These are phyloP conservation scores for Peromyscus maniculatus DNA, from an alignment of 2,113 vertebrate species.

Conservation along the genomic window DNA sequence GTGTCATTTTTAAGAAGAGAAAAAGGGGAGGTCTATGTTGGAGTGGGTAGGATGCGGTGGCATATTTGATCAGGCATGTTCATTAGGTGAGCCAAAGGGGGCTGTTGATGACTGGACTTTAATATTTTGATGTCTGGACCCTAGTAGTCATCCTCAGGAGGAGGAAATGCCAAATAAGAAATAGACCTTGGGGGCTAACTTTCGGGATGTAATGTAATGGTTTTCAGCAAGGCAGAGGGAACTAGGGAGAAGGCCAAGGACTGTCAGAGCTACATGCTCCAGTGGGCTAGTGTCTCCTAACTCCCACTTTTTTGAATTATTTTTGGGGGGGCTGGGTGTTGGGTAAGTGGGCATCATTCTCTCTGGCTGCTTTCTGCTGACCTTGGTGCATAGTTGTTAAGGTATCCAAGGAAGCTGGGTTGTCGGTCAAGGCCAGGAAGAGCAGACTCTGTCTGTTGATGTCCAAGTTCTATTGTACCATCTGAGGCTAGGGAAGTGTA, in stretches of 20 bases:
- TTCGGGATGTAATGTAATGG: not conserved
- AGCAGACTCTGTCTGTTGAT: not conserved
- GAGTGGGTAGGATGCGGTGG: not conserved
- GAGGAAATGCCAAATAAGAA: not conserved
- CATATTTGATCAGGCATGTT: not conserved
- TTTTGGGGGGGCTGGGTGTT: not conserved
- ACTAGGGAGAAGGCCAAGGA: not conserved
- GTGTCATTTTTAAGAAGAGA: not conserved
- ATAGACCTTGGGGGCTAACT: not conserved
- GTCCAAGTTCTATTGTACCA: not conserved
- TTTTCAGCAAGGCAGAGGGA: not conserved
- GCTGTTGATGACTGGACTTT: not conserved
- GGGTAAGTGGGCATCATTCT: not conserved
- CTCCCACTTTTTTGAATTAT: not conserved
- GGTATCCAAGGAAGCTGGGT: not conserved
- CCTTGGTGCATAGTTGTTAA: not conserved
- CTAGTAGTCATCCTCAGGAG: not conserved
- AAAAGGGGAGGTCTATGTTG: not conserved
- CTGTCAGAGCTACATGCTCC: not conserved
- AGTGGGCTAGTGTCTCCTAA: not conserved
- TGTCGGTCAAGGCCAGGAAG: not conserved
- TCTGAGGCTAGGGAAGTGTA: not conserved
- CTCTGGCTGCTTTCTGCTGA: not conserved
- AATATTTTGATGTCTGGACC: not conserved
- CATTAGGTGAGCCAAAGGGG: not conserved